A percentile compares a stretch with the other conserved stretches of the same genome.
Conservation (phyloP, 30 jellyfish, hydroid and myxozoan species). For the Cassiopea andromeda region DNA sequence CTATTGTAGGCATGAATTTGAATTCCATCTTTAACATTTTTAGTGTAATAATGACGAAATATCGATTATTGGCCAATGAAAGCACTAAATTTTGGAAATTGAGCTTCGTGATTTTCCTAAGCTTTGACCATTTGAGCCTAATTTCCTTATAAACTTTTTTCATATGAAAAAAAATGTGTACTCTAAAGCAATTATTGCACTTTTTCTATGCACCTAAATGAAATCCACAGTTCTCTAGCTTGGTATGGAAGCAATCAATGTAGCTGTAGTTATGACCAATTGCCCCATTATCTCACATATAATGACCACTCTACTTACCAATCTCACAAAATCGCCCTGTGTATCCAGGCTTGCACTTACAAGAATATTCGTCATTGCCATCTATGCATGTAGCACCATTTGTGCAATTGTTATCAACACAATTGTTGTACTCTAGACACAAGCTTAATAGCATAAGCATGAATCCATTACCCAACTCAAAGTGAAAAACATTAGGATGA, state of each 20-base stretch:
- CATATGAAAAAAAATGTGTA: neutral
- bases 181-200: neutral
- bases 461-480: neutral
- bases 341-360: conserved; percentile 27
- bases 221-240: neutral
- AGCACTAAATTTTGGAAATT: too few relatives aligned
- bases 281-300: neutral
- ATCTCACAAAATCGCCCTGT: conserved; percentile 12
- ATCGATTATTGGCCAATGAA: too few relatives aligned
- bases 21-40: too few relatives aligned
- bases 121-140: too few relatives aligned
- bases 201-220: neutral
- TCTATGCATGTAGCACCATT: conserved; percentile 28
- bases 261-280: neutral
- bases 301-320: neutral
- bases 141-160: too few relatives aligned
- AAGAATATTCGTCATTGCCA: conserved; percentile 18
- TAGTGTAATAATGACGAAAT: too few relatives aligned
- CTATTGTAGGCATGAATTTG: too few relatives aligned
- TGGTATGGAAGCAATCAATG: too few relatives aligned
- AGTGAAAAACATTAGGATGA: neutral
- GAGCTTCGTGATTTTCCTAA: too few relatives aligned
- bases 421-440: conserved; percentile 12
- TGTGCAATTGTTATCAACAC: conserved; percentile 26
- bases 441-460: neutral